Evolutionary conservation across 2,888 invertebrate species (phyloP).

Genomic region (Choristoneura rosaceana): DNA sequence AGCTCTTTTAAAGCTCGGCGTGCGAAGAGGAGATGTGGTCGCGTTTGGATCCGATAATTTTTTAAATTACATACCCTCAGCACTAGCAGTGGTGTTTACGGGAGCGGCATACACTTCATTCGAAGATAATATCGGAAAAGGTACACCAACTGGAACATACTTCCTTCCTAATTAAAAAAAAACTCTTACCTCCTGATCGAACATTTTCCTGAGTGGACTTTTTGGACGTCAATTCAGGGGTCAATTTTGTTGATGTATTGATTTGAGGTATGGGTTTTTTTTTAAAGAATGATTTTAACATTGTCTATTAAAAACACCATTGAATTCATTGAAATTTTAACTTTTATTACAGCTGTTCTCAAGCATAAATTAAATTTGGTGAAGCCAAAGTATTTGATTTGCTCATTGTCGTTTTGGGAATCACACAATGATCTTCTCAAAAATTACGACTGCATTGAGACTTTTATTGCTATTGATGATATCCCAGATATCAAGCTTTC

Average conservation of each 20-base stretch:
- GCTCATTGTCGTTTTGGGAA: conserved; percentile 20
- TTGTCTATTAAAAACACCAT: background rate
- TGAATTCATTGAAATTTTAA: background rate
- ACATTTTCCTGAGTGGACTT: too few relatives aligned
- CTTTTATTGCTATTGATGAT: conserved; percentile 1
- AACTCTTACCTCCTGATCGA: too few relatives aligned
- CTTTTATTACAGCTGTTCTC: conserved; percentile 12
- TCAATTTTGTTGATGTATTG: too few relatives aligned
- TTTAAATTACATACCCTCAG: conserved; percentile 16
- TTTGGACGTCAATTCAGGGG: too few relatives aligned
- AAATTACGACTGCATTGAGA: conserved; percentile 8
- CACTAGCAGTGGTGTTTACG: conserved; percentile 7
- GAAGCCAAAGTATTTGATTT: conserved; percentile 20
- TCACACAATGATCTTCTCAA: conserved; percentile 13
- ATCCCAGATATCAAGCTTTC: conserved; percentile 2
- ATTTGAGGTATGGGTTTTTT: too few relatives aligned
- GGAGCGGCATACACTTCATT: conserved; percentile 7
- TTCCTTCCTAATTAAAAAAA: too few relatives aligned
- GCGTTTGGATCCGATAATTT: conserved; percentile 18
- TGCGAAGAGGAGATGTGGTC: conserved; percentile 14
- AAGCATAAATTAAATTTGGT: conserved; percentile 23
- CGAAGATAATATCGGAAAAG: background rate
- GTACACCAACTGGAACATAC: background rate
- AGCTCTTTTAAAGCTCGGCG: conserved; percentile 4
- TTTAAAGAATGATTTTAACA: too few relatives aligned